A percentile compares a stretch with the other conserved stretches of the same genome.
phyloP scores from a whole-genome alignment of 2,888 invertebrate genomes.

The Digitonthophagus gazella region DNA sequence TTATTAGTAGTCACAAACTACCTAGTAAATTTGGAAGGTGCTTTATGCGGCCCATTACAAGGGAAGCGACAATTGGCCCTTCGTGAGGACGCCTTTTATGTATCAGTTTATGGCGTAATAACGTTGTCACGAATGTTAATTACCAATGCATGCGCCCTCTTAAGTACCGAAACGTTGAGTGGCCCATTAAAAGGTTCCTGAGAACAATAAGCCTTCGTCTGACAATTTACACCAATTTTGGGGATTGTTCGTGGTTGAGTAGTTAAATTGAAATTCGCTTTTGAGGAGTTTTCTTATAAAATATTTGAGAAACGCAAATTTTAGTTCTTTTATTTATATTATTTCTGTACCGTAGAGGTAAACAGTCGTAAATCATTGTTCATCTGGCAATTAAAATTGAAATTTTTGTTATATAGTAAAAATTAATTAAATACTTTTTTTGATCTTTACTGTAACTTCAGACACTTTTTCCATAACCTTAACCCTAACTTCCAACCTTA shows the following conservation, averaged over 20 bases:
- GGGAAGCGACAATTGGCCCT: neutral
- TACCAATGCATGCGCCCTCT: conserved; percentile 22
- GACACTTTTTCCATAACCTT: too few species aligned
- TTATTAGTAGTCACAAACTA: neutral
- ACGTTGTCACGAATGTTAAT: conserved; percentile 21
- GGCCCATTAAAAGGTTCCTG: neutral
- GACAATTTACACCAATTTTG: neutral
- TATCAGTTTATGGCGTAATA: conserved; percentile 11
- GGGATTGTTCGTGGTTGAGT: neutral
- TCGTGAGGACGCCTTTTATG: conserved; percentile 11
- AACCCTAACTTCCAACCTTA: too few species aligned
- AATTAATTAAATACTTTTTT: too few species aligned
- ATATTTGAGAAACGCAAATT: too few species aligned
- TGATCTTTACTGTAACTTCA: too few species aligned
- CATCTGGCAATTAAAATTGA: too few species aligned
- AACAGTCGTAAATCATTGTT: too few species aligned
- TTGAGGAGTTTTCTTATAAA: neutral
- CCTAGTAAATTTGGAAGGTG: neutral
- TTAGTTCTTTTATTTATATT: too few species aligned
- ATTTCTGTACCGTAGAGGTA: neutral
- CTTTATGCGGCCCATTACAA: conserved; percentile 6
- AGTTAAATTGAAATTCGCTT: neutral
- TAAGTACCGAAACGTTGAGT: conserved; percentile 2
- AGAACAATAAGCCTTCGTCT: neutral
- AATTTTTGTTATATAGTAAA: too few species aligned